Evolutionary conservation across 2,888 invertebrate genomes (phyloP).

Genomic region (Cantharis lateralis): DNA sequence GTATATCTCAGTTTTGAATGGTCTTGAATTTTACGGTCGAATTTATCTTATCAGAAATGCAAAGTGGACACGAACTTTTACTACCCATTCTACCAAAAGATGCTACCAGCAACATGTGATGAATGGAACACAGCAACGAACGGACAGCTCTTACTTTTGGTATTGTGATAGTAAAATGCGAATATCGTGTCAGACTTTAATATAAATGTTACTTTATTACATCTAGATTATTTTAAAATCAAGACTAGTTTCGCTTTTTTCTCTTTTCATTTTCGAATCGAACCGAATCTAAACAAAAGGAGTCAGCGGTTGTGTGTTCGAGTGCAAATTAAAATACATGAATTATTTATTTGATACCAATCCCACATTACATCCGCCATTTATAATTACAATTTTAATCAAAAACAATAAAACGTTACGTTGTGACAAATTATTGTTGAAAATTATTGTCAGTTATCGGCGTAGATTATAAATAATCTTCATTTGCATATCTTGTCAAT

Average conservation of each 20-base stretch:
- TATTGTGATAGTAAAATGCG: conserved; percentile 31
- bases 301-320: neutral
- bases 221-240: conserved; percentile 28
- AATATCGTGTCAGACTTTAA: conserved; percentile 30
- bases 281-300: neutral
- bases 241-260: conserved; percentile 18
- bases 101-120: conserved; percentile 38
- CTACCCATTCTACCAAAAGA: conserved; percentile 36
- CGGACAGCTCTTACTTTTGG: conserved; percentile 29
- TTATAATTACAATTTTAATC: neutral
- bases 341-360: neutral
- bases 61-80: conserved; percentile 49
- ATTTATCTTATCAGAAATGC: conserved; percentile 49
- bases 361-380: neutral
- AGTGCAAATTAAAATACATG: neutral
- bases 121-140: conserved; percentile 39
- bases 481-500: neutral
- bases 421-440: neutral
- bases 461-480: neutral
- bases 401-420: neutral
- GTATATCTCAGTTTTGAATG: conserved; percentile 36
- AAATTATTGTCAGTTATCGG: neutral
- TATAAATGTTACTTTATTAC: conserved; percentile 28
- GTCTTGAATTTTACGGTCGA: conserved; percentile 43
- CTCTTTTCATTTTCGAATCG: conserved; percentile 15